A percentile compares a stretch with the other conserved stretches of the same genome.
These are phyloP conservation scores for Brachyalestes nurse DNA, from an alignment of 2,797 vertebrate species.

Conservation along the genomic window DNA sequence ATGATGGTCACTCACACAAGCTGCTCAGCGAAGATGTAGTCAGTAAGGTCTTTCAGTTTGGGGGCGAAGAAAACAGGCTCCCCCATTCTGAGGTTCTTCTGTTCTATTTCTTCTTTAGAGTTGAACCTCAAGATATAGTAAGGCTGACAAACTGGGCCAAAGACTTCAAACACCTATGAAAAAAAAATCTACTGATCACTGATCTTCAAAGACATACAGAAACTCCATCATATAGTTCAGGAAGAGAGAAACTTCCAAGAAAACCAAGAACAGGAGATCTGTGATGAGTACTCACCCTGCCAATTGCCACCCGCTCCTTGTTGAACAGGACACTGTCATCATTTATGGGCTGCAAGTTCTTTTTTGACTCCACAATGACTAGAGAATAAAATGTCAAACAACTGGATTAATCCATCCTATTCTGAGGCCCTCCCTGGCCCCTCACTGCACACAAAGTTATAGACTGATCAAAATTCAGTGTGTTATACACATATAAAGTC, in stretches of 20 bases:
- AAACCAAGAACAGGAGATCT: not conserved
- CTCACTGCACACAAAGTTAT: too few species aligned
- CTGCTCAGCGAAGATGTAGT: constrained; percentile 88
- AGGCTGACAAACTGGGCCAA: constrained; percentile 90
- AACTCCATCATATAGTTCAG: not conserved
- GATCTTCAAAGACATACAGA: not conserved
- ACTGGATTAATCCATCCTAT: too few species aligned
- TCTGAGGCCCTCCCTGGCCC: too few species aligned
- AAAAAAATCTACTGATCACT: not conserved
- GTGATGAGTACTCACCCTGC: constrained; percentile 84
- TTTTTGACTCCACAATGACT: constrained; percentile 92
- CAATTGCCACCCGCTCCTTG: constrained; percentile 81
- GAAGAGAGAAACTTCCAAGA: not conserved
- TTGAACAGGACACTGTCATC: constrained; percentile 93
- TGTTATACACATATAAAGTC: too few species aligned
- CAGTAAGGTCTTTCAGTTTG: constrained; percentile 86
- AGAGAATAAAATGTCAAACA: constrained; percentile 49
- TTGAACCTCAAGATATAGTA: constrained; percentile 91
- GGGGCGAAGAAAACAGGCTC: constrained; percentile 88
- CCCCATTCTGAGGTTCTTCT: constrained; percentile 80
- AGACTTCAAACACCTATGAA: constrained; percentile 90
- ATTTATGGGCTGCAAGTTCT: constrained; percentile 84
- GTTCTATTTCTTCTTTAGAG: constrained; percentile 80
- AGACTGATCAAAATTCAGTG: too few species aligned
- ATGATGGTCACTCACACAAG: constrained; percentile 86